These are phyloP conservation scores for Trichechus manatus DNA, from an alignment of 2,113 vertebrate genomes.

Conservation along the genomic window DNA sequence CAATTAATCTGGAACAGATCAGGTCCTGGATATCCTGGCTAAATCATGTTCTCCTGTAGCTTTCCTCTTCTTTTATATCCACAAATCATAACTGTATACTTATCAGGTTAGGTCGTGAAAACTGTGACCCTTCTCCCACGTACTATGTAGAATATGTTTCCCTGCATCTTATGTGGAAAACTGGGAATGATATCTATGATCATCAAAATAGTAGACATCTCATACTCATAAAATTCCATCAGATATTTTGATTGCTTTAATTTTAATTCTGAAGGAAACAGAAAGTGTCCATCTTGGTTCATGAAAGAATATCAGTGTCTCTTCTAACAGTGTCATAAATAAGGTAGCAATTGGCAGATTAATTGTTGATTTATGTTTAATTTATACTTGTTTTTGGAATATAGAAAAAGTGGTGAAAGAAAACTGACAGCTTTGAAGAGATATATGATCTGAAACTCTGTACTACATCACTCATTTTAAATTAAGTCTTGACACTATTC, in stretches of 20 bases:
- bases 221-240: not conserved
- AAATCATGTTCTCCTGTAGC: not conserved
- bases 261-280: slow-evolving; percentile 62
- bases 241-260: slow-evolving; percentile 47
- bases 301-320: slow-evolving; percentile 57
- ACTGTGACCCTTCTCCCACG: not conserved
- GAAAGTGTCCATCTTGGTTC: slow-evolving; percentile 49
- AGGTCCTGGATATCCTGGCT: not conserved
- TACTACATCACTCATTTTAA: slow-evolving; percentile 77
- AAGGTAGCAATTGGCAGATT: slow-evolving; percentile 75
- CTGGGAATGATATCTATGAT: not conserved
- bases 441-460: slow-evolving; percentile 63
- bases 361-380: slow-evolving; percentile 76
- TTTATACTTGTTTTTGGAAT: slow-evolving; percentile 78
- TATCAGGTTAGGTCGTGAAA: not conserved
- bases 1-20: not conserved
- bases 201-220: not conserved
- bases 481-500: slow-evolving; percentile 72
- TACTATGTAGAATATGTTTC: not conserved
- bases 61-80: not conserved
- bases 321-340: slow-evolving; percentile 67
- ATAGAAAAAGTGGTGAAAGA: slow-evolving; percentile 63
- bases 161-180: not conserved
- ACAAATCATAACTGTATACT: not conserved
- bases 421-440: slow-evolving; percentile 61